Evolutionary conservation across 2,797 vertebrate genomes (phyloP).

Genomic region (Sylvia borin): DNA sequence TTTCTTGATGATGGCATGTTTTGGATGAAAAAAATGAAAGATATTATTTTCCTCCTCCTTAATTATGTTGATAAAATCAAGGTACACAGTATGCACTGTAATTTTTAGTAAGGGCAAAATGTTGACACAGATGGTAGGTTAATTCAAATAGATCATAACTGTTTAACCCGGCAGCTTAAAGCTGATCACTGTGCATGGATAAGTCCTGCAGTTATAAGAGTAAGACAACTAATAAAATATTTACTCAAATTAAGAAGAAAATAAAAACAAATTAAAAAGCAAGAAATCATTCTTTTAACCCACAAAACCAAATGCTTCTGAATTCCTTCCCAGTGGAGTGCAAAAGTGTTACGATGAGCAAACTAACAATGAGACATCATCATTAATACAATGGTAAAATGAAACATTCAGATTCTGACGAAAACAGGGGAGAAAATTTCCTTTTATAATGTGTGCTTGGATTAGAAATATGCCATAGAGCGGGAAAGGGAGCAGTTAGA

Average conservation of each 20-base stretch:
- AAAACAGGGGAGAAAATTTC: neutral
- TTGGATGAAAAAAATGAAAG: neutral
- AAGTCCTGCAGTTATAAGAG: neutral
- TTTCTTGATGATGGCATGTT: neutral
- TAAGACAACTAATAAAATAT: neutral
- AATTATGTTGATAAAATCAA: neutral
- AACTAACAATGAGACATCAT: neutral
- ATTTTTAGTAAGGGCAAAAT: neutral
- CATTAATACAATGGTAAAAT: conserved; percentile 24
- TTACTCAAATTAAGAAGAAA: neutral
- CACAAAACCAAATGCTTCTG: neutral
- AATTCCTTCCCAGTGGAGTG: neutral
- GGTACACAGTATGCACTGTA: neutral
- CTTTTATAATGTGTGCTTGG: neutral
- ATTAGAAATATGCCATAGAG: neutral
- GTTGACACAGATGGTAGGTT: neutral
- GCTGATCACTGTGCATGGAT: neutral
- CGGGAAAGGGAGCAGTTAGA: neutral
- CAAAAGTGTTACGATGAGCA: neutral
- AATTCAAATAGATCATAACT: neutral
- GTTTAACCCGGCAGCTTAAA: neutral
- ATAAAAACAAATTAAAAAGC: neutral
- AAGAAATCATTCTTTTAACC: neutral
- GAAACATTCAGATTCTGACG: neutral
- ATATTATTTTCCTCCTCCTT: neutral